phyloP scores from a whole-genome alignment of 2,113 vertebrate species.

The Mastomys coucha region DNA sequence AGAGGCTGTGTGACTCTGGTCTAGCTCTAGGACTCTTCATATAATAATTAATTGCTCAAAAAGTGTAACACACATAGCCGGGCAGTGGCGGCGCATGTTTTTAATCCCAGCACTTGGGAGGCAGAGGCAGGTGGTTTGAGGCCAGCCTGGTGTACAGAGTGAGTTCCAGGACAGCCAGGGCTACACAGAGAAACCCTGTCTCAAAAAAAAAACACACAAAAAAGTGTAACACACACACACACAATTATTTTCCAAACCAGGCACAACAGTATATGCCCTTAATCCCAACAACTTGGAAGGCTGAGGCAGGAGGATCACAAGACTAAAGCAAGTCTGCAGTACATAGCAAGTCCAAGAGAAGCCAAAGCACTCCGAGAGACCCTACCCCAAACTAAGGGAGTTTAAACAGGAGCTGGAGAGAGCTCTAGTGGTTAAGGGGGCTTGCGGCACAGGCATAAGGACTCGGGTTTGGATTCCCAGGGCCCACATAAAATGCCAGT shows the following conservation, averaged over 20 bases:
- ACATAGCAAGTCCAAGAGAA: not conserved
- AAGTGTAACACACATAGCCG: not conserved
- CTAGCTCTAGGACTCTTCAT: not conserved
- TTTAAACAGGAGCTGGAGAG: not conserved
- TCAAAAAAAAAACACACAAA: too few relatives aligned
- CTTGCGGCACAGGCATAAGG: not conserved
- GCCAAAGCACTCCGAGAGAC: not conserved
- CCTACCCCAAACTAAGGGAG: not conserved
- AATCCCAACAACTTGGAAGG: not conserved
- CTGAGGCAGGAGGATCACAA: not conserved
- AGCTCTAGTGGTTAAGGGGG: not conserved
- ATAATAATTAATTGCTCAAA: not conserved
- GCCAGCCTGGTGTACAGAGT: too few relatives aligned
- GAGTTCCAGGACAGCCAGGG: too few relatives aligned
- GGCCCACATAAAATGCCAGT: not conserved
- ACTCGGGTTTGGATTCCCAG: not conserved
- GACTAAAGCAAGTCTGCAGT: not conserved
- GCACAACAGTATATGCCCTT: not conserved
- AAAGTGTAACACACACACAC: not conserved
- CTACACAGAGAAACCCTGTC: too few relatives aligned
- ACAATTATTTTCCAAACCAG: not conserved
- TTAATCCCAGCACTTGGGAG: too few relatives aligned
- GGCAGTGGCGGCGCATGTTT: too few relatives aligned
- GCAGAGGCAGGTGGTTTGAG: too few relatives aligned
- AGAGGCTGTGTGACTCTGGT: not conserved